Evolutionary conservation across 30 jellyfish, hydroid and myxozoan species (phyloP), one percentile per base, ranked within the genome.

Genomic region (Aurelia aurita): DNA sequence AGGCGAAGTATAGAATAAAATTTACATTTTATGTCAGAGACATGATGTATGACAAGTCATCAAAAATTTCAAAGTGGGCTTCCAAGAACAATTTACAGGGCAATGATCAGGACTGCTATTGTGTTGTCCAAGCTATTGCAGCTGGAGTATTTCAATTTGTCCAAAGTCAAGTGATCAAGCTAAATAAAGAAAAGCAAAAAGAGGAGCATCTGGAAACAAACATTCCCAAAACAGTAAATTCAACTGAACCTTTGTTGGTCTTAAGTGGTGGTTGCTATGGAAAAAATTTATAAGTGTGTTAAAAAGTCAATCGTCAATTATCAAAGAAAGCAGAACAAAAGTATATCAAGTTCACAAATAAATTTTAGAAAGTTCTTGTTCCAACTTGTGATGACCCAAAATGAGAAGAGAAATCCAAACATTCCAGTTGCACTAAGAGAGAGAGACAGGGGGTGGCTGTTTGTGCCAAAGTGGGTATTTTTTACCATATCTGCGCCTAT

Each of bases 391-490:
- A 72, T 72, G 85, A 72, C 53, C 54, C 28, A 34, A 72, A 51
- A 46, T 27, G 85, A 72, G 20, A 72, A 76, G 67, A 53, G 54
- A 35, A 76, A 76, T 45, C 77, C 77, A 6, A 76, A 76, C 82
- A 76, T 76, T 53, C 77, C 76, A 58, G 77, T 32, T 29, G 60
- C 87, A 31, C 51, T 76, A 32, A 54, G 63, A 34, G 81, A 14
- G 45, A 55, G 87, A 76, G 87, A 67, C 79, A 67, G 79, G 23
- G 87, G 87, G 77, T 74, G 86, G 79, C 76, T 49, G 12, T 35
- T 35, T 59, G 67, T 76, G 67, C 87, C 87, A 76, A 76, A 54
- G 77, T 76, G 78, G 87, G 87, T 76, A 16, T 76, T 76, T 51
- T n/a, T 58, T 25, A 32, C 82, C 87, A 19, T 76, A 76, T 76